Conservation (phyloP, 2,113 vertebrate species). For the Pachypanchax playfairii region DNA sequence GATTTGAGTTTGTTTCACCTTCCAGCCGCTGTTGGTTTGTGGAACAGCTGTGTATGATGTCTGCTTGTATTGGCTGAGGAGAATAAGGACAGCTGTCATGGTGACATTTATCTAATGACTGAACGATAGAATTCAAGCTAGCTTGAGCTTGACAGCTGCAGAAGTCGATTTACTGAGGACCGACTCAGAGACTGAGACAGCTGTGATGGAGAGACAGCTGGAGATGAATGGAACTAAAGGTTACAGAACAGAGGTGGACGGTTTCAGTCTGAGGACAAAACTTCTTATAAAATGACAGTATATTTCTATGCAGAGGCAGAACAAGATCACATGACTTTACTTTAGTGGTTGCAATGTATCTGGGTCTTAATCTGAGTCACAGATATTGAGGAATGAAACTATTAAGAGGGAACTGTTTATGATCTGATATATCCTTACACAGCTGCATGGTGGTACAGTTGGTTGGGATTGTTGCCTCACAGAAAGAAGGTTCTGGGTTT, state of each 20-base stretch:
- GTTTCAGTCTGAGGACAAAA: background rate
- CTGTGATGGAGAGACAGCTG: constrained; percentile 53
- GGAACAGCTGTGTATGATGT: background rate
- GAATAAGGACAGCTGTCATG: constrained; percentile 24
- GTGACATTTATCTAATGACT: constrained; percentile 12
- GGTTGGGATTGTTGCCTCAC: too few relatives aligned
- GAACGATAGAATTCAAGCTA: background rate
- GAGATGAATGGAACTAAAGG: background rate
- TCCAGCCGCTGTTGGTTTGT: background rate
- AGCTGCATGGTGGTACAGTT: too few relatives aligned
- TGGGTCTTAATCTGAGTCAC: background rate
- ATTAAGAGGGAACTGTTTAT: too few relatives aligned
- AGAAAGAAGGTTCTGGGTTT: too few relatives aligned
- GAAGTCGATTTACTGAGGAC: constrained; percentile 17
- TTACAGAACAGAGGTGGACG: background rate
- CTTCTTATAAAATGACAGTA: background rate
- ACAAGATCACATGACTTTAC: too few relatives aligned
- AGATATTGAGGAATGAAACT: background rate
- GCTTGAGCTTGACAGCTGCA: constrained; percentile 33
- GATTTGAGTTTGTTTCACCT: background rate
- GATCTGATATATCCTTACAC: too few relatives aligned
- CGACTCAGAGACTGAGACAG: constrained; percentile 10
- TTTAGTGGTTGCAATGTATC: too few relatives aligned
- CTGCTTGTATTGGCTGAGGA: background rate
- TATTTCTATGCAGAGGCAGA: too few relatives aligned